Conservation (phyloP, 2,113 vertebrate genomes). For the Bubo blakistoni region DNA sequence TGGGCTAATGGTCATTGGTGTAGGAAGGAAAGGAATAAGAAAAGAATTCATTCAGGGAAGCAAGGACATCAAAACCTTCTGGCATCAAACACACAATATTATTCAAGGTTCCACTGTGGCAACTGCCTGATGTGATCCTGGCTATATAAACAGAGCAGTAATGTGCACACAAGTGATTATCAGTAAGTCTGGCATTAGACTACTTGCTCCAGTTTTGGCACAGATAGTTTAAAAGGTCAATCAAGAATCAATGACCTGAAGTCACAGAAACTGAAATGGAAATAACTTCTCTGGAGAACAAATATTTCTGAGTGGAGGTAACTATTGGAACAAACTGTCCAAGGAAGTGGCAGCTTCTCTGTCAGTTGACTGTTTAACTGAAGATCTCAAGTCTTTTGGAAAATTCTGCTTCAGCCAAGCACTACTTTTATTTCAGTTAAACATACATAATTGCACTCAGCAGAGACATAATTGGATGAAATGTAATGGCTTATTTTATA, state of each 20-base stretch:
- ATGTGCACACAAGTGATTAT: neutral
- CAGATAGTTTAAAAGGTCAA: neutral
- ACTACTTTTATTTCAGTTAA: neutral
- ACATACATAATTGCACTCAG: neutral
- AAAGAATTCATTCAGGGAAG: neutral
- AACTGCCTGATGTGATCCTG: neutral
- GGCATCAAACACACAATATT: neutral
- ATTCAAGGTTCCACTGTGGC: neutral
- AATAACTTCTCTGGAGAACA: neutral
- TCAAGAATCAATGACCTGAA: neutral
- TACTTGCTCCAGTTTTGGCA: neutral
- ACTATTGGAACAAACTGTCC: neutral
- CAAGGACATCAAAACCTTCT: neutral
- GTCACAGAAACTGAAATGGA: neutral
- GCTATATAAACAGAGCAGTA: neutral
- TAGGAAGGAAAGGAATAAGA: neutral
- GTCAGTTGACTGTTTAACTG: neutral
- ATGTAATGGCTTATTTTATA: neutral
- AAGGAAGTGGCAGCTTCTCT: neutral
- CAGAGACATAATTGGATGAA: neutral
- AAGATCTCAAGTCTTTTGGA: neutral
- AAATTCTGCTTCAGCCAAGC: neutral
- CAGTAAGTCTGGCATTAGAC: neutral
- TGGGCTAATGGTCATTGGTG: neutral
- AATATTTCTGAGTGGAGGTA: neutral